Percentiles rank a stretch among this genome's conserved stretches.
phyloP scores from a whole-genome alignment of 2,113 vertebrate species.

The Ivindomyrus marchei region DNA sequence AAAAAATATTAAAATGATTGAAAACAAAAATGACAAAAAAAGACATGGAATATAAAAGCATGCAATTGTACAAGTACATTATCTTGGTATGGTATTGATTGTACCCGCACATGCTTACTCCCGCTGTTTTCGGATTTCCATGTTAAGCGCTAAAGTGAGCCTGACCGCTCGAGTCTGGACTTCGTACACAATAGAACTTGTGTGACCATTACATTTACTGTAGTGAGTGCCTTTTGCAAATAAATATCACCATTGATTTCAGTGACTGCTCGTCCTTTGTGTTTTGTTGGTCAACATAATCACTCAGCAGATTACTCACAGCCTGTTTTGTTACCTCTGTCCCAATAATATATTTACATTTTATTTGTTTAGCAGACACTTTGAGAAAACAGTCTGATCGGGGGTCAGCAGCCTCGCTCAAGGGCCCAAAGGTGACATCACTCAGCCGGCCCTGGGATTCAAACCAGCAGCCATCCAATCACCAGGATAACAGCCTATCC shows the following conservation, averaged over 20 bases:
- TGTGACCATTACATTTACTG: constrained; percentile 48
- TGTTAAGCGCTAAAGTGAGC: constrained; percentile 29
- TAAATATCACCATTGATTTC: constrained; percentile 42
- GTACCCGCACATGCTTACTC: constrained; percentile 19
- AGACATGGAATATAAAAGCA: constrained; percentile 24
- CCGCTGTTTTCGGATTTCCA: constrained; percentile 20
- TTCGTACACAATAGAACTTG: constrained; percentile 44
- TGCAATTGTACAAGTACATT: constrained; percentile 26
- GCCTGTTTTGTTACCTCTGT: not conserved
- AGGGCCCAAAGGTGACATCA: not conserved
- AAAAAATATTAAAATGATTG: constrained; percentile 9
- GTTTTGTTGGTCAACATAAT: not conserved
- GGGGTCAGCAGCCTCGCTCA: not conserved
- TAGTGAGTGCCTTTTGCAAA: constrained; percentile 64
- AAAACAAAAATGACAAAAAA: constrained; percentile 21
- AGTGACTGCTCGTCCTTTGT: not conserved
- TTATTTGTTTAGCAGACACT: not conserved
- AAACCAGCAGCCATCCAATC: not conserved
- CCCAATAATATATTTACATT: not conserved
- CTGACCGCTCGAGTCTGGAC: constrained; percentile 25
- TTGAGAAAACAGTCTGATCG: not conserved
- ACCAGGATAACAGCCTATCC: not conserved
- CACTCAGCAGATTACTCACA: not conserved
- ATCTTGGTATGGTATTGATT: constrained; percentile 28
- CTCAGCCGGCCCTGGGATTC: not conserved